These are phyloP conservation scores for Lipophrys pholis DNA, from an alignment of 2,113 vertebrate genomes.

Conservation along the genomic window DNA sequence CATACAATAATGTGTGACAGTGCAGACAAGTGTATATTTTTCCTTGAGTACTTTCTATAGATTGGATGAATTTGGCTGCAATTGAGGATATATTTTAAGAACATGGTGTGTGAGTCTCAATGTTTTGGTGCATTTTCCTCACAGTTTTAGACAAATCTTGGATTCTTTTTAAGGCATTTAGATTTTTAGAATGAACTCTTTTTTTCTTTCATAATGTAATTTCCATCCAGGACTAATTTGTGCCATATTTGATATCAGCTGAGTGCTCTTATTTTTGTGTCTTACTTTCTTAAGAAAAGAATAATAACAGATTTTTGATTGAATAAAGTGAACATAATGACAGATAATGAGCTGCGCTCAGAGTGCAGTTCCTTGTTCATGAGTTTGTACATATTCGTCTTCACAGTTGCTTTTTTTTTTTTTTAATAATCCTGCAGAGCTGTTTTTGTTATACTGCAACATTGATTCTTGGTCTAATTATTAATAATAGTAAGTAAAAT, in stretches of 20 bases:
- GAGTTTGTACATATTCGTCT: too few species aligned
- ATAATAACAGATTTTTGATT: too few species aligned
- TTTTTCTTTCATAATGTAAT: neutral
- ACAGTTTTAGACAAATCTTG: neutral
- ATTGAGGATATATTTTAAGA: constrained; percentile 3
- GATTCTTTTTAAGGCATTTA: neutral
- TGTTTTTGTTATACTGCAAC: neutral
- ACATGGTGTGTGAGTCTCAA: neutral
- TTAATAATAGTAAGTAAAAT: constrained; percentile 22
- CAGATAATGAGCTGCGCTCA: too few species aligned
- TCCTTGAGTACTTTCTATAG: neutral
- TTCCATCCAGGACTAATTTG: neutral
- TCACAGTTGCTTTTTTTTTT: neutral
- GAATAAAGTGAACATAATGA: too few species aligned
- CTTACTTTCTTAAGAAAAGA: too few species aligned
- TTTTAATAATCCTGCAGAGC: neutral
- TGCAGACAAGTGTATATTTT: constrained; percentile 7
- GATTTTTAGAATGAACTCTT: neutral
- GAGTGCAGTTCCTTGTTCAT: too few species aligned
- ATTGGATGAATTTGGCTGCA: neutral
- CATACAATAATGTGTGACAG: neutral
- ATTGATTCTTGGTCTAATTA: constrained; percentile 2
- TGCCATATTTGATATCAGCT: neutral
- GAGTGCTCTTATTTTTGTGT: neutral
- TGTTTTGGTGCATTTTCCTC: neutral